A percentile compares a stretch with the other conserved stretches of the same genome.
phyloP scores from a whole-genome alignment of 2,888 invertebrate species.

The Tenodera sinensis region DNA sequence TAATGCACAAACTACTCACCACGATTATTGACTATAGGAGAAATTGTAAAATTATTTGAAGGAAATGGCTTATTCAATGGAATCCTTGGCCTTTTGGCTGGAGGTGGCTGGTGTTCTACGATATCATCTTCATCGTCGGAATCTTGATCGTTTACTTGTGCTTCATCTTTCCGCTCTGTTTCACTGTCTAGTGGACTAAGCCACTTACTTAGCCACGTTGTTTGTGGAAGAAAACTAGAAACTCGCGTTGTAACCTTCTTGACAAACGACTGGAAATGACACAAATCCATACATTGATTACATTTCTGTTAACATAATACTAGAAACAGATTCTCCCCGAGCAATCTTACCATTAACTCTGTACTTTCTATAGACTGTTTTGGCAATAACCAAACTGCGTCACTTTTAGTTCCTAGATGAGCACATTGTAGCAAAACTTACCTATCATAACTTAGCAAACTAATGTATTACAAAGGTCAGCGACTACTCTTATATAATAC shows the following conservation, averaged over 20 bases:
- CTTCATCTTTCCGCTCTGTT: neutral
- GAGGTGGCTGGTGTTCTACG: neutral
- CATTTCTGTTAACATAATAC: neutral
- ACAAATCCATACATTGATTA: neutral
- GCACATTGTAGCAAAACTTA: neutral
- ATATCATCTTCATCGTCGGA: conserved; percentile 21
- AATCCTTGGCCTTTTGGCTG: conserved; percentile 25
- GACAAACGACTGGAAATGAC: conserved; percentile 62
- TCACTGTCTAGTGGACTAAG: conserved; percentile 25
- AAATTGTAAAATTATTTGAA: conserved; percentile 15
- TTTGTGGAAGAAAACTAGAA: conserved; percentile 59
- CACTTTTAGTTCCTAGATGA: neutral
- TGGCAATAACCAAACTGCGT: neutral
- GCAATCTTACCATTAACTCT: neutral
- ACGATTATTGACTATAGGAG: neutral
- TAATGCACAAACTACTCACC: neutral
- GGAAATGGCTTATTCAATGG: conserved; percentile 25
- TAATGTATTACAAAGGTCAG: neutral
- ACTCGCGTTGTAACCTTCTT: conserved; percentile 63
- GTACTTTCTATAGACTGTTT: neutral
- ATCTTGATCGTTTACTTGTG: conserved; percentile 3
- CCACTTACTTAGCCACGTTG: conserved; percentile 43
- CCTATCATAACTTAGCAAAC: neutral
- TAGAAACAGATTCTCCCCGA: neutral
- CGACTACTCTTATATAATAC: neutral